phyloP scores from a whole-genome alignment of 1,140 invertebrate genomes.

The Camponotus pennsylvanicus region DNA sequence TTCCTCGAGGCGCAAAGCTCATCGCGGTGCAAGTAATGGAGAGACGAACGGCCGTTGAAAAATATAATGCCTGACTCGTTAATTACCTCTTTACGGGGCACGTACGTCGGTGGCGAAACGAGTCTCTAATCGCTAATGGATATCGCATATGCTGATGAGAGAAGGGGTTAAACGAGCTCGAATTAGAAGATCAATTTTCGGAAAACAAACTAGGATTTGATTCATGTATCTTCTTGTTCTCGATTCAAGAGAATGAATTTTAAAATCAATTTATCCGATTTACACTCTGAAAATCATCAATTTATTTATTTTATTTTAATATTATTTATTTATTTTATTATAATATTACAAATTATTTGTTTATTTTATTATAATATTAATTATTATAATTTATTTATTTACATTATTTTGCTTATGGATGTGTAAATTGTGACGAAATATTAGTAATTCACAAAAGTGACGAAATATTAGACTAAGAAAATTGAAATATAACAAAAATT shows the following conservation, averaged over 20 bases:
- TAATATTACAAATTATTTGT: too few relatives aligned
- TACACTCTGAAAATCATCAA: not conserved
- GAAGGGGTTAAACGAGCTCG: constrained; percentile 6
- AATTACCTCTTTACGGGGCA: constrained; percentile 54
- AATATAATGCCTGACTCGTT: constrained; percentile 55
- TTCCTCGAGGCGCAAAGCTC: constrained; percentile 75
- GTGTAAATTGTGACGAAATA: too few relatives aligned
- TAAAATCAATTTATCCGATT: not conserved
- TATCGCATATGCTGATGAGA: constrained; percentile 10
- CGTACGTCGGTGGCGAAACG: constrained; percentile 47
- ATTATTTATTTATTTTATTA: too few relatives aligned
- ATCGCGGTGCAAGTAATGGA: constrained; percentile 78
- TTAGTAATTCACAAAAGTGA: not conserved
- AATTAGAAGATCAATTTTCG: not conserved
- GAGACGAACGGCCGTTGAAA: constrained; percentile 69
- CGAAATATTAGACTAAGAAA: not conserved
- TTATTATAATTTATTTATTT: too few relatives aligned
- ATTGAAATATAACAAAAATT: too few relatives aligned
- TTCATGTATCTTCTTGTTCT: not conserved
- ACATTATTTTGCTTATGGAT: not conserved
- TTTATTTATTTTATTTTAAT: too few relatives aligned
- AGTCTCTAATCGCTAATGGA: constrained; percentile 27
- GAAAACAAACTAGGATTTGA: not conserved
- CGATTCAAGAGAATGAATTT: not conserved
- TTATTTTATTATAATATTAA: too few relatives aligned